These are phyloP conservation scores for Silurus meridionalis DNA, from an alignment of 2,113 vertebrate genomes.

Conservation along the genomic window DNA sequence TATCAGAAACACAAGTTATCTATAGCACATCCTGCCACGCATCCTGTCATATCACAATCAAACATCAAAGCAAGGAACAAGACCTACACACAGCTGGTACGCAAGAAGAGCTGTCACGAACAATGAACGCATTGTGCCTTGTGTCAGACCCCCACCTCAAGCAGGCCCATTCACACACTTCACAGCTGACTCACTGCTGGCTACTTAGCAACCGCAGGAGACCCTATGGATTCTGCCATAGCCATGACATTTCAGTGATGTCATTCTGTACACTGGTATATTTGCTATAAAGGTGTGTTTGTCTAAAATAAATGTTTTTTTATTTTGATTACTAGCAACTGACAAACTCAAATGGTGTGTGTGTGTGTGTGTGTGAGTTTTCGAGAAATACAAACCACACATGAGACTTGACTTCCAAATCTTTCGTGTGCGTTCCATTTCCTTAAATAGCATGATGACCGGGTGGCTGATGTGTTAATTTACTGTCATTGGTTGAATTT, in stretches of 20 bases:
- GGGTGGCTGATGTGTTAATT: not conserved
- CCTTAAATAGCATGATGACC: not conserved
- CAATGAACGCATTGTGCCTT: slow-evolving; percentile 38
- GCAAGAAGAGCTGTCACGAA: slow-evolving; percentile 11
- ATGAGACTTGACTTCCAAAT: not conserved
- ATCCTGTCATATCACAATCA: slow-evolving; percentile 28
- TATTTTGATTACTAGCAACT: not conserved
- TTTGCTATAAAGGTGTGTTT: not conserved
- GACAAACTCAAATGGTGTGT: not conserved
- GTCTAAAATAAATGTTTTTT: not conserved
- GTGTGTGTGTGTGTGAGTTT: too few relatives aligned
- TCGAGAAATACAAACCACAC: too few relatives aligned
- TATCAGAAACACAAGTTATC: slow-evolving; percentile 5
- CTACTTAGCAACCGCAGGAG: slow-evolving; percentile 3
- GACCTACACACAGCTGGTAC: slow-evolving; percentile 9
- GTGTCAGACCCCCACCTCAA: slow-evolving; percentile 13
- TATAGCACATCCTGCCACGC: slow-evolving; percentile 38
- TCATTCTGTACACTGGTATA: not conserved
- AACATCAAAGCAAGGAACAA: slow-evolving; percentile 21
- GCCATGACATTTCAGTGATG: not conserved
- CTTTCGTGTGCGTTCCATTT: not conserved
- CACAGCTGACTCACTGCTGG: slow-evolving; percentile 8
- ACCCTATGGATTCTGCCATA: not conserved
- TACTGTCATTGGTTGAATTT: not conserved
- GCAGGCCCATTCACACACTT: not conserved